Evolutionary conservation across 2,797 vertebrate genomes (phyloP).

Genomic region (Carduelis carduelis): DNA sequence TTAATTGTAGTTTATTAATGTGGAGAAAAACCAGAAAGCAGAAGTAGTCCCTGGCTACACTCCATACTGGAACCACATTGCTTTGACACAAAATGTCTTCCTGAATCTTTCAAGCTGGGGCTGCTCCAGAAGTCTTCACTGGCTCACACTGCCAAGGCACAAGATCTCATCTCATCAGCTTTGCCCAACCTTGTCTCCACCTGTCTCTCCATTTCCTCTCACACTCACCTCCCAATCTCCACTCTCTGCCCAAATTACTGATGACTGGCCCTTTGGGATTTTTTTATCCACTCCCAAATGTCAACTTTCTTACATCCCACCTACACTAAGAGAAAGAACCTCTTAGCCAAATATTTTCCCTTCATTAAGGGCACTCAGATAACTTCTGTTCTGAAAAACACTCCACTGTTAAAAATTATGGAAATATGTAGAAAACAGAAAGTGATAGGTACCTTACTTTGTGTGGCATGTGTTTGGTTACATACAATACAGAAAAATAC

Average conservation of each 20-base stretch:
- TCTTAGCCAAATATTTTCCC: background rate
- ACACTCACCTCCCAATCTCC: background rate
- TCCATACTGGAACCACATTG: background rate
- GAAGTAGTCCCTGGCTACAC: background rate
- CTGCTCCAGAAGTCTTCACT: background rate
- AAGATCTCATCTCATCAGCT: background rate
- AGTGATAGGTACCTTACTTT: fast-evolving
- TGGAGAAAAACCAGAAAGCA: background rate
- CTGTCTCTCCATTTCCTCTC: background rate
- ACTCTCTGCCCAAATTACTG: background rate
- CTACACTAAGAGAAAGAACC: background rate
- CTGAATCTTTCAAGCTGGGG: background rate
- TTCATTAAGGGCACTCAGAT: background rate
- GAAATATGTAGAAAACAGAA: background rate
- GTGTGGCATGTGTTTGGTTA: background rate
- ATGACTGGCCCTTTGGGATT: background rate
- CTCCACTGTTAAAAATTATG: background rate
- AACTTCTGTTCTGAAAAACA: background rate
- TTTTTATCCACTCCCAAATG: background rate
- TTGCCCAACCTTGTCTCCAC: background rate
- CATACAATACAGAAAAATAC: background rate
- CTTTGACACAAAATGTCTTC: background rate
- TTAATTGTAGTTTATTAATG: background rate
- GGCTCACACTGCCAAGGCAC: background rate
- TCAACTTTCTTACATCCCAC: background rate